Base-by-base conservation (phyloP, 2,113 vertebrate species). In the Rhizomys pruinosus region DNA sequence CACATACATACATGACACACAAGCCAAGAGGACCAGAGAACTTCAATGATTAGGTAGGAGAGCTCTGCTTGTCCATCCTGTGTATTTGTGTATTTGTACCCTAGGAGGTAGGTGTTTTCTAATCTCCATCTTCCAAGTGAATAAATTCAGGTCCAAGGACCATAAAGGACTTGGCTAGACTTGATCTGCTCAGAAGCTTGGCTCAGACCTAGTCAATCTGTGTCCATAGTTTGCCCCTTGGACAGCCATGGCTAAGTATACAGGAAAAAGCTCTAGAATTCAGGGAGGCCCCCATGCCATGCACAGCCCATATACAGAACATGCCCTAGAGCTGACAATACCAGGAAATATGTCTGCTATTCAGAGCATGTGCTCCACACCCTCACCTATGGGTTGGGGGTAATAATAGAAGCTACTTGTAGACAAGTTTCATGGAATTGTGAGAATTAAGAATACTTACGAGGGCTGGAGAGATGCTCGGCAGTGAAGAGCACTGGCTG, bases 241-340 rank as follows among this genome's bases (percentile, higher is more conserved):
- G 32, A 34, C 19, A 5, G 47, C 4, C 32, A 9, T 78, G 64
- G 7, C 44, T 52, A 17, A 27, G 64, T 44, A 42, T 64, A 16
- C 23, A 19, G n/a, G 29, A 27, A 19, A 29, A 93, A 86, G 37
- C 39, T 20, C 20, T 29, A 42, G 32, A 81, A 64, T 16, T 81
- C 7, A 16, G 34, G 6, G 7, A 47, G 74, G 1, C 13, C 7
- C 10, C 5, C n/a, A 7, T 8, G 22, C 23, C 27, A 23, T 7
- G 69, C 29, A 13, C 2, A 29, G 4, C 11, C 8, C 20, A 2
- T 0, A 3, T 27, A 4, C 11, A 47, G 76, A 64, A 63, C 6
- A 9, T 27, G 39, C 16, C 17, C 52, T 61, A 15, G 37, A 78
- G 39, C 1, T 61, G 39, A 69, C 4, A 0, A 5, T 61, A n/a